These are phyloP conservation scores for Creontiades dilutus DNA, from an alignment of 2,888 invertebrate species.

Conservation along the genomic window DNA sequence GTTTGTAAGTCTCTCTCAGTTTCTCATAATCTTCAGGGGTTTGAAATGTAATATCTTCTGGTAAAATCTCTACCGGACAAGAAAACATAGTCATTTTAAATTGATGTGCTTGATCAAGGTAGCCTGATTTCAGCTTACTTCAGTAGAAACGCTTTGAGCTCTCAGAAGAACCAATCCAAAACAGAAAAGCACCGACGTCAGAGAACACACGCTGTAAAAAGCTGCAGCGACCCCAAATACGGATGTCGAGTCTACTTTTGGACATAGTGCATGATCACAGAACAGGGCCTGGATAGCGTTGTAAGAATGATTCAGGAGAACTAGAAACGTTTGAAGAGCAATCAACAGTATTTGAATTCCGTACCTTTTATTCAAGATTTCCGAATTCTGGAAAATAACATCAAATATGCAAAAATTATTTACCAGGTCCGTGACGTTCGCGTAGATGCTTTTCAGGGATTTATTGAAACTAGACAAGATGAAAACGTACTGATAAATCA, in stretches of 20 bases:
- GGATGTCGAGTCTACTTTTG: background rate
- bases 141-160: background rate
- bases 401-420: background rate
- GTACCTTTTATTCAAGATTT: background rate
- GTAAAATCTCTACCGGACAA: no score
- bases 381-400: background rate
- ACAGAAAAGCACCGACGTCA: background rate
- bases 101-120: no score
- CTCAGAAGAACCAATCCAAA: background rate
- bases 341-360: slow-evolving; percentile 6
- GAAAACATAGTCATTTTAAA: no score
- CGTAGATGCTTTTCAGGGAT: background rate
- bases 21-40: no score
- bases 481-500: background rate
- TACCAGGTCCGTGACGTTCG: background rate
- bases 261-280: background rate
- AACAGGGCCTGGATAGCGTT: background rate
- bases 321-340: background rate
- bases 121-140: background rate
- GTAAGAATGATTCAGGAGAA: background rate
- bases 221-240: background rate
- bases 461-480: background rate
- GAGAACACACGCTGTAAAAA: background rate
- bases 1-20: no score
- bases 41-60: no score